Base-by-base conservation (phyloP, 2,113 vertebrate species). In the Galemys pyrenaicus region DNA sequence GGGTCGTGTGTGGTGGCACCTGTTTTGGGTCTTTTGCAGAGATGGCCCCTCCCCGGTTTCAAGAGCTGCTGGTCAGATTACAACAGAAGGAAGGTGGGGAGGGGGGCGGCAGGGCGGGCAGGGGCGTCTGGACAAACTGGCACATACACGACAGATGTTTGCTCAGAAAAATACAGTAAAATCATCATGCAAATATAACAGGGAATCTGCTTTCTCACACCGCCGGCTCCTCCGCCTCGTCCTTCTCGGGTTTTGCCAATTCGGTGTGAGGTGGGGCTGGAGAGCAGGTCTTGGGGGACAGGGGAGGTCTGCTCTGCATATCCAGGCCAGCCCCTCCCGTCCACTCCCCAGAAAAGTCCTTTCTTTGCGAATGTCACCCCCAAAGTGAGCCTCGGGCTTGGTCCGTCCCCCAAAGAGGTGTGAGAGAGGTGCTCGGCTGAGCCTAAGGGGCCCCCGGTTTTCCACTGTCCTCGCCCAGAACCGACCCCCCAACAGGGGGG, bases 111-210 rank as follows among this genome's bases (percentile, higher is more conserved):
- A 35, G 92, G 62, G 54, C 51, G 83, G 39, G 85, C 26, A 51
- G 56, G 96, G 98, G 97, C 94, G 95, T 97, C 97, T 97, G 97
- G 97, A 98, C 98, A 97, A 97, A 98, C 97, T 95, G 98, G 98
- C 97, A 98, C 98, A 98, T 97, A 98, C 97, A 98, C 98, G 97
- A 98, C 98, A 98, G 98, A 98, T 98, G 98, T 98, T 98, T 98
- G 98, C 96, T 98, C 98, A 98, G 98, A 98, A 98, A 98, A 98
- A 98, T 98, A 98, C 98, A 98, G 95, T 98, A 97, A 98, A 98
- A 98, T 98, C 89, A 0, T 98, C 98, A 98, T 98, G 98, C 98
- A 98, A 98, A 98, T 98, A 98, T 94, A 98, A 98, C 74, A 20
- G 96, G 98, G 98, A 97, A 92, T 98, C 97, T 96, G 96, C 87